phyloP scores from a whole-genome alignment of 2,888 invertebrate genomes.

The Pyrgus malvae region DNA sequence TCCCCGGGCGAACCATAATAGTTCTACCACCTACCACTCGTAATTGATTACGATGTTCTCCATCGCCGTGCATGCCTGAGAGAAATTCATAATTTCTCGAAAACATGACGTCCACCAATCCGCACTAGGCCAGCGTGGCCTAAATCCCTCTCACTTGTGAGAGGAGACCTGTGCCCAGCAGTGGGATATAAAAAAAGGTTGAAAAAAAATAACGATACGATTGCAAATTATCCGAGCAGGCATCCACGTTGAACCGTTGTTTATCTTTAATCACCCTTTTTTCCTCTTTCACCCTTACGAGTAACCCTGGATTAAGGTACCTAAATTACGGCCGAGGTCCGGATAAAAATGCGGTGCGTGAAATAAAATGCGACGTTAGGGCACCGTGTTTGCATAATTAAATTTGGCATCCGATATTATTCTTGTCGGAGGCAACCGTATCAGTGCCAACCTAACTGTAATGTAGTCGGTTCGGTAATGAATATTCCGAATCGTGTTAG shows the following conservation, averaged over 20 bases:
- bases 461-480: background rate
- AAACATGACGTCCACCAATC: too few species aligned
- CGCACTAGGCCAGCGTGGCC: too few species aligned
- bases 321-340: slow-evolving; percentile 58
- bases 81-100: too few species aligned
- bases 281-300: slow-evolving; percentile 63
- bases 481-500: background rate
- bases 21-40: too few species aligned
- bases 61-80: too few species aligned
- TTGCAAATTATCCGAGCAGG: slow-evolving; percentile 67
- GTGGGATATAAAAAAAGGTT: too few species aligned
- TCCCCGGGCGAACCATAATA: too few species aligned
- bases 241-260: slow-evolving; percentile 64
- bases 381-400: slow-evolving; percentile 39
- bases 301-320: slow-evolving; percentile 61
- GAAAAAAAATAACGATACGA: slow-evolving; percentile 69
- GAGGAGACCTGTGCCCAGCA: too few species aligned
- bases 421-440: slow-evolving; percentile 11
- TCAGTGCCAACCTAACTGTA: background rate
- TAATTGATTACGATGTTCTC: too few species aligned
- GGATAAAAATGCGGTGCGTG: slow-evolving; percentile 43
- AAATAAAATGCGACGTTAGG: slow-evolving; percentile 38
- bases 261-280: slow-evolving; percentile 79
- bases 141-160: too few species aligned
- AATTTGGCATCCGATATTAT: slow-evolving; percentile 22